Conservation (phyloP, 2,113 vertebrate genomes). For the Atherinomorus stipes region DNA sequence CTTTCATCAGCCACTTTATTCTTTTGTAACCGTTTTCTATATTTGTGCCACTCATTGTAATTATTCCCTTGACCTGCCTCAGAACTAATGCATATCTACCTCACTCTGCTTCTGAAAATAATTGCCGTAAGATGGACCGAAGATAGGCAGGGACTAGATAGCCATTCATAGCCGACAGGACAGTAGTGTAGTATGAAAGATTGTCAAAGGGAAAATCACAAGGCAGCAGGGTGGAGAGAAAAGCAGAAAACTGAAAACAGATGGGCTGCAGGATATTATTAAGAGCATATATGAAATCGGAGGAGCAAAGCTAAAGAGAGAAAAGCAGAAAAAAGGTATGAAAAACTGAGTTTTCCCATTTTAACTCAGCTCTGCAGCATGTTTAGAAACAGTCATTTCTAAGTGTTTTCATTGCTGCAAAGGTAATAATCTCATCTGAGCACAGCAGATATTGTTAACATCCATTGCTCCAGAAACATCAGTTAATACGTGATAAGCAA, state of each 20-base stretch:
- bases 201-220: slow-evolving; percentile 9
- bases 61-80: slow-evolving; percentile 10
- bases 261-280: slow-evolving; percentile 24
- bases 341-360: slow-evolving; percentile 2
- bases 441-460: slow-evolving; percentile 55
- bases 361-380: not conserved
- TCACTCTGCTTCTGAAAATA: slow-evolving; percentile 35
- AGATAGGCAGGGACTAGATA: slow-evolving; percentile 33
- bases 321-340: not conserved
- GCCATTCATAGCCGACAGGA: slow-evolving; percentile 29
- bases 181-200: slow-evolving; percentile 23
- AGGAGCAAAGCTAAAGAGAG: slow-evolving; percentile 1
- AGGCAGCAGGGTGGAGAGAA: not conserved
- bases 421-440: slow-evolving; percentile 57
- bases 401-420: slow-evolving; percentile 61
- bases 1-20: slow-evolving; percentile 15
- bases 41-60: not conserved
- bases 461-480: slow-evolving; percentile 53
- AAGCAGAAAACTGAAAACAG: slow-evolving; percentile 5
- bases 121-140: slow-evolving; percentile 27
- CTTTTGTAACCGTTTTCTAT: not conserved
- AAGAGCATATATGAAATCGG: slow-evolving; percentile 16
- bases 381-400: slow-evolving; percentile 44
- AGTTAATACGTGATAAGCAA: slow-evolving; percentile 66
- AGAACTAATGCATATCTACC: slow-evolving; percentile 33